These are phyloP conservation scores for Notechis scutatus DNA, from an alignment of 2,113 vertebrate genomes.

Conservation along the genomic window DNA sequence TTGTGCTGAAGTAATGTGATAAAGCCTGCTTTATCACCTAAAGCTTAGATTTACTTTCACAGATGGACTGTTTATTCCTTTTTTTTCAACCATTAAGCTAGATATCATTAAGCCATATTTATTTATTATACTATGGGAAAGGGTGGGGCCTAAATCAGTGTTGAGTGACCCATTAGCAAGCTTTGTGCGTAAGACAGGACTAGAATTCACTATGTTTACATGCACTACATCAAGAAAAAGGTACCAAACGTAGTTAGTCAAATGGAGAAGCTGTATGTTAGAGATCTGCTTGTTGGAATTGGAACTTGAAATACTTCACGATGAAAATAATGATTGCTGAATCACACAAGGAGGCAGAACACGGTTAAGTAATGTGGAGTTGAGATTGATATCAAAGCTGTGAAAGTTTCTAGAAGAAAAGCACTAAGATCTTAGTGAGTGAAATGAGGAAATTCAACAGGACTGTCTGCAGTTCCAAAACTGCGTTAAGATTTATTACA, in stretches of 20 bases:
- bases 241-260: neutral
- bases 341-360: neutral
- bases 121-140: neutral
- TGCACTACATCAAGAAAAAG: neutral
- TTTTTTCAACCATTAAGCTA: neutral
- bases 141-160: neutral
- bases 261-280: neutral
- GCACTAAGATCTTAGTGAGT: neutral
- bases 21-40: neutral
- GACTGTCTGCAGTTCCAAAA: neutral
- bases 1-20: neutral
- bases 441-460: neutral
- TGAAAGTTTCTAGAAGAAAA: neutral
- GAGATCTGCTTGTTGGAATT: neutral
- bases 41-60: neutral
- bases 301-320: neutral
- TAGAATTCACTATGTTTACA: neutral
- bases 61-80: neutral
- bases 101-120: neutral
- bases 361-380: neutral
- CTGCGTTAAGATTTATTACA: neutral
- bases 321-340: neutral
- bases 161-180: neutral
- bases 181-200: neutral
- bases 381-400: neutral